Conservation (phyloP, 2,113 vertebrate species). For the Indri indri region DNA sequence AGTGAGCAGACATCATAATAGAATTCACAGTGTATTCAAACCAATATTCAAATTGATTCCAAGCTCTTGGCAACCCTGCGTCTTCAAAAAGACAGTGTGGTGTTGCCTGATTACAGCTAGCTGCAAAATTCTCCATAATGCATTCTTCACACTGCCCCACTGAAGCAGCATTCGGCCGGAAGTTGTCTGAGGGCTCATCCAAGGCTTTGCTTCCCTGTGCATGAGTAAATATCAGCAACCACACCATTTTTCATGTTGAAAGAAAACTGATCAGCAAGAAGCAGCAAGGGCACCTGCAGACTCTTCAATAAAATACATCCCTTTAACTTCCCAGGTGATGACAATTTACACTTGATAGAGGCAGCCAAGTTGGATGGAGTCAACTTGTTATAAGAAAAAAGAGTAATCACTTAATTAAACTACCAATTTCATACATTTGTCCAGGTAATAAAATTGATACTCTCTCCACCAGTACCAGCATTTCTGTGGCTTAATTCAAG, state of each 20-base stretch:
- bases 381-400: not conserved
- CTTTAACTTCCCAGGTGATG: not conserved
- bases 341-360: not conserved
- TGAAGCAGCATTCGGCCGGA: slow-evolving; percentile 54
- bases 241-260: not conserved
- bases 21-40: slow-evolving; percentile 47
- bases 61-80: slow-evolving; percentile 30
- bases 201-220: not conserved
- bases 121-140: slow-evolving; percentile 66
- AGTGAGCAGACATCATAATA: not conserved
- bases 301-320: not conserved
- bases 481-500: not conserved
- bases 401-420: not conserved
- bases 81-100: slow-evolving; percentile 32
- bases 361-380: not conserved
- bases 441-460: not conserved
- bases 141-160: slow-evolving; percentile 50
- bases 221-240: not conserved
- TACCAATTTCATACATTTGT: not conserved
- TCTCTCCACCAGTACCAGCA: not conserved
- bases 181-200: not conserved
- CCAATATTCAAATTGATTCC: slow-evolving; percentile 74
- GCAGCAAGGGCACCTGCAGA: not conserved
- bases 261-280: not conserved
- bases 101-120: not conserved